Conservation (phyloP, 2,888 invertebrate species). For the Malthinus flaveolus region DNA sequence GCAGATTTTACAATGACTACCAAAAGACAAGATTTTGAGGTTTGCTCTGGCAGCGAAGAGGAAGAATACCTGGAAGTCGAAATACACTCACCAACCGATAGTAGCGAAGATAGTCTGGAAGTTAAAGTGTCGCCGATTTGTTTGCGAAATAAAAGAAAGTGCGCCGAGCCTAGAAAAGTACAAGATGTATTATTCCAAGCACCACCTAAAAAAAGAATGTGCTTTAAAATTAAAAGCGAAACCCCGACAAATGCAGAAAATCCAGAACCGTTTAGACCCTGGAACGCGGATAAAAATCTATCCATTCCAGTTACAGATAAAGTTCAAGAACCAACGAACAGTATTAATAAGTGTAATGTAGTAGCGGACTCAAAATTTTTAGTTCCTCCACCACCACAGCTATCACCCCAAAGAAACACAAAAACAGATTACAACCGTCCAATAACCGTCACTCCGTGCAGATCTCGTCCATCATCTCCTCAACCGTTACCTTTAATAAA, state of each 20-base stretch:
- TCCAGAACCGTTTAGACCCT: conserved; percentile 64
- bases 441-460: conserved; percentile 29
- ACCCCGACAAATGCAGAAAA: conserved; percentile 25
- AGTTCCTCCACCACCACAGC: conserved; percentile 12
- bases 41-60: conserved; percentile 75
- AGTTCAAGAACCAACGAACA: conserved; percentile 12
- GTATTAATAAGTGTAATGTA: conserved; percentile 5
- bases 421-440: conserved; percentile 28
- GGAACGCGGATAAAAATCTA: conserved; percentile 56
- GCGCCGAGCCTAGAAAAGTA: conserved; percentile 68
- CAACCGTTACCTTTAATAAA: conserved; percentile 26
- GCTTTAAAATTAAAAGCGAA: conserved; percentile 55
- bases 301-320: conserved; percentile 8
- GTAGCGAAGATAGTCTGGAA: conserved; percentile 68
- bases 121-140: conserved; percentile 65
- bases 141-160: conserved; percentile 67
- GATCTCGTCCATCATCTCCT: conserved; percentile 48
- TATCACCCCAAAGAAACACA: neutral
- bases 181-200: conserved; percentile 55
- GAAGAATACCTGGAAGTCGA: conserved; percentile 59
- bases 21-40: conserved; percentile 71
- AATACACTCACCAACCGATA: conserved; percentile 64
- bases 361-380: conserved; percentile 15
- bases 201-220: conserved; percentile 74
- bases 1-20: conserved; percentile 58